Percentiles rank a stretch among this genome's conserved stretches.
Evolutionary conservation across 2,113 vertebrate species (phyloP).

Genomic region (Tringa solitaria): DNA sequence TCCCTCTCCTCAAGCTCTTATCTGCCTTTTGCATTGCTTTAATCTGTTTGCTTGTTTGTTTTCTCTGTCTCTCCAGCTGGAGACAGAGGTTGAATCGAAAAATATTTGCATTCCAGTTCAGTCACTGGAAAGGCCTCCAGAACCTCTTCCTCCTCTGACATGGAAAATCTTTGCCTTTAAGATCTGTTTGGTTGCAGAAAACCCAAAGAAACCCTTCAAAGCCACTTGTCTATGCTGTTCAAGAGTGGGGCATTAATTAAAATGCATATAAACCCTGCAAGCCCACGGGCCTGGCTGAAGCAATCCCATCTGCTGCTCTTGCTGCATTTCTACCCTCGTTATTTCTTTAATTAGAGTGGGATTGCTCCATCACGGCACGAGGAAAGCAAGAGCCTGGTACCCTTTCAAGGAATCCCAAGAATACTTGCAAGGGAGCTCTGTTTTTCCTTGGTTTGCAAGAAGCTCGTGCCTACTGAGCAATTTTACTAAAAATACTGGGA

Average conservation of each 20-base stretch:
- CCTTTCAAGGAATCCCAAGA: slow-evolving; percentile 8
- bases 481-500: neutral
- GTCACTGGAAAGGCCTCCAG: neutral
- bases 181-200: neutral
- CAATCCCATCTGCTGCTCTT: neutral
- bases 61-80: neutral
- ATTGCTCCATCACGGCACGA: fast-evolving
- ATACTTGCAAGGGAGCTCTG: neutral
- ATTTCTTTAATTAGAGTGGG: neutral
- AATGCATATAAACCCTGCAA: fast-evolving
- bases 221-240: neutral
- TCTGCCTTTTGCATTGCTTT: neutral
- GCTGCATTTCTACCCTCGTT: neutral
- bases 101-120: neutral
- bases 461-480: neutral
- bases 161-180: neutral
- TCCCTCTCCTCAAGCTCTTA: neutral
- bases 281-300: fast-evolving
- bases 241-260: fast-evolving
- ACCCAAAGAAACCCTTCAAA: neutral
- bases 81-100: neutral
- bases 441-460: neutral
- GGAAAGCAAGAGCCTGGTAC: neutral
- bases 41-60: neutral
- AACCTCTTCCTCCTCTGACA: neutral